phyloP scores from a whole-genome alignment of 2,888 invertebrate genomes.

The Dermolepida albohirtum region DNA sequence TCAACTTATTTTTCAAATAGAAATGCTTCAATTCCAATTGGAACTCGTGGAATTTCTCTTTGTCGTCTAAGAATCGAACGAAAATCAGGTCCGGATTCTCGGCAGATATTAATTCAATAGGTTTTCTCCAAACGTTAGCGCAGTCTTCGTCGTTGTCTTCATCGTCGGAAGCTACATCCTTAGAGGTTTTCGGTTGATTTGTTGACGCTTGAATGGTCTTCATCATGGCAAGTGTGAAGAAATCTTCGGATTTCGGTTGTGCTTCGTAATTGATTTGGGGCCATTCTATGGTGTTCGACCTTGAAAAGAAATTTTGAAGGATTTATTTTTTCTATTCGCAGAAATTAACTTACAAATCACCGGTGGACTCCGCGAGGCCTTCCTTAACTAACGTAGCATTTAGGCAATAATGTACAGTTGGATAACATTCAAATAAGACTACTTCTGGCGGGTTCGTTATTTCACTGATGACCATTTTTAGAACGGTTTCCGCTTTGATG shows the following conservation, averaged over 20 bases:
- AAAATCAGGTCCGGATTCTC: conserved; percentile 58
- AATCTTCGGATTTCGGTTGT: conserved; percentile 46
- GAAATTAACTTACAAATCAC: conserved; percentile 64
- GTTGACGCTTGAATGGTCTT: conserved; percentile 44
- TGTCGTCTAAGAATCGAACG: conserved; percentile 42
- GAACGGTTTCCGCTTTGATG: conserved; percentile 55
- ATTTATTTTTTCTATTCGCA: not conserved
- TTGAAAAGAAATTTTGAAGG: conserved; percentile 46
- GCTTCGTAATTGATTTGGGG: conserved; percentile 56
- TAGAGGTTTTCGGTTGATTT: conserved; percentile 3
- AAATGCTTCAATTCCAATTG: conserved; percentile 69
- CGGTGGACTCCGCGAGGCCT: conserved; percentile 67
- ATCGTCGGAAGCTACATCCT: conserved; percentile 48
- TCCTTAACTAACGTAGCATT: conserved; percentile 68
- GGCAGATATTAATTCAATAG: conserved; percentile 54
- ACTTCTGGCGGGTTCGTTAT: conserved; percentile 59
- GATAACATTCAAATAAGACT: conserved; percentile 61
- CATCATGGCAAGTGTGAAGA: conserved; percentile 46
- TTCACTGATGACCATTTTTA: conserved; percentile 62
- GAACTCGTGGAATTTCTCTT: conserved; percentile 55
- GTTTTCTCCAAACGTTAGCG: conserved; percentile 42
- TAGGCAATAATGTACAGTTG: conserved; percentile 64
- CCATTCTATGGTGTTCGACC: conserved; percentile 63
- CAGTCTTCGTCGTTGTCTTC: conserved; percentile 48
- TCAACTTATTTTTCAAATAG: conserved; percentile 49